Conservation (phyloP, 2,888 invertebrate species). For the Drosophila atroscutellata region DNA sequence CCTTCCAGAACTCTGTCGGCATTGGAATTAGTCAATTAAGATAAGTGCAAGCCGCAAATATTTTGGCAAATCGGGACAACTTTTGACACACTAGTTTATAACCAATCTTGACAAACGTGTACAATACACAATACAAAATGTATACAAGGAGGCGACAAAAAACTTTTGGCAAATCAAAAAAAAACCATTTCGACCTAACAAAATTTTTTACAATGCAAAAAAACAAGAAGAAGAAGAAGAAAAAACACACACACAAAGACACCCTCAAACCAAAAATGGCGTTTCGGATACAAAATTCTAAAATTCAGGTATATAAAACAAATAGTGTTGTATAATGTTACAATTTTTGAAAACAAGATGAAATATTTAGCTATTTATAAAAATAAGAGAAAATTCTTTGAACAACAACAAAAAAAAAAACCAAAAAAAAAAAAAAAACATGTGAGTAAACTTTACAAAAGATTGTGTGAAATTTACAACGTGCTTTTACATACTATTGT, state of each 20-base stretch:
- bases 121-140: slow-evolving; percentile 40
- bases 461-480: slow-evolving; percentile 71
- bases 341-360: slow-evolving; percentile 63
- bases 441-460: slow-evolving; percentile 48
- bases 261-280: slow-evolving; percentile 68
- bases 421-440: slow-evolving; percentile 22
- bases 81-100: slow-evolving; percentile 36
- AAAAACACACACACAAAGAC: slow-evolving; percentile 31
- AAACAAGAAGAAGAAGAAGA: slow-evolving; percentile 42
- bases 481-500: slow-evolving; percentile 76
- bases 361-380: slow-evolving; percentile 68
- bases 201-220: slow-evolving; percentile 53
- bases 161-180: slow-evolving; percentile 59
- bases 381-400: slow-evolving; percentile 36
- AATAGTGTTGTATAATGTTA: slow-evolving; percentile 79
- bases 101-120: slow-evolving; percentile 36
- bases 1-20: slow-evolving; percentile 55
- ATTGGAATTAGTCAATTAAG: slow-evolving; percentile 69
- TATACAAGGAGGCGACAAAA: slow-evolving; percentile 38
- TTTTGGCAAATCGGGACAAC: slow-evolving; percentile 35
- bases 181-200: slow-evolving; percentile 60
- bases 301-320: slow-evolving; percentile 84
- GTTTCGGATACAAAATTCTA: slow-evolving; percentile 85
- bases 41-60: slow-evolving; percentile 50
- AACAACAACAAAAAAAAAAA: slow-evolving; percentile 19